Evolutionary conservation across 2,797 vertebrate genomes (phyloP), one percentile per base, ranked within the genome.

Genomic region (Hyperoplus immaculatus): DNA sequence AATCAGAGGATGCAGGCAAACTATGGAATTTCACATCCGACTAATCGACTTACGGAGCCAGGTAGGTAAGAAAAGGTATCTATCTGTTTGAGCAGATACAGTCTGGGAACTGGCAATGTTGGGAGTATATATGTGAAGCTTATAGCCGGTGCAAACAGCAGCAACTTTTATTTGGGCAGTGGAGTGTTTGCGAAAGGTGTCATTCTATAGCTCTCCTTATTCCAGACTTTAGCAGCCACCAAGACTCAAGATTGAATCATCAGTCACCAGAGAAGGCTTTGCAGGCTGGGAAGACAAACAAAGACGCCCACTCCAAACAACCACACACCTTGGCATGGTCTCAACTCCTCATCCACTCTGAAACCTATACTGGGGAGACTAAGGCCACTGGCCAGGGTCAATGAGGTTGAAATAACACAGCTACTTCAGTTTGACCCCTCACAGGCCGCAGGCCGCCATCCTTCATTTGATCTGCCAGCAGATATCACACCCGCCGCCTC

Each of bases 111-210:
- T 55, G 36, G 50, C 13, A 51, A 16, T 56, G 45, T 58, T 18
- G 54, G 5, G n/a, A 42, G 59, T 29, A 38, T 77, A 38, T 77
- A 29, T 29, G 69, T 68, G 62, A 73, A 21, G 15, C 73, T 79
- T 87, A 75, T 51, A 65, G 58, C n/a, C 51, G 61, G 15, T 49
- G 45, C 68, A 60, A 69, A 67, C 82, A 83, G 77, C 77, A 69
- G 36, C 70, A 56, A 42, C 73, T 65, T 72, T 66, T 51, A 63
- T 80, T 62, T 67, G 61, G 45, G 57, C 64, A 51, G 29, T 62
- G 79, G 63, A 87, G 41, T 94, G 94, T 95, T 95, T 95, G 91
- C 90, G 82, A 62, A 91, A 88, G 92, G 90, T 89, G 93, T 93
- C 92, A 94, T 90, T 88, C 83, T 68, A 29, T 29, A 93, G 76